Evolutionary conservation across 2,888 invertebrate genomes (phyloP).

Genomic region (Coelogynopora nodosa): DNA sequence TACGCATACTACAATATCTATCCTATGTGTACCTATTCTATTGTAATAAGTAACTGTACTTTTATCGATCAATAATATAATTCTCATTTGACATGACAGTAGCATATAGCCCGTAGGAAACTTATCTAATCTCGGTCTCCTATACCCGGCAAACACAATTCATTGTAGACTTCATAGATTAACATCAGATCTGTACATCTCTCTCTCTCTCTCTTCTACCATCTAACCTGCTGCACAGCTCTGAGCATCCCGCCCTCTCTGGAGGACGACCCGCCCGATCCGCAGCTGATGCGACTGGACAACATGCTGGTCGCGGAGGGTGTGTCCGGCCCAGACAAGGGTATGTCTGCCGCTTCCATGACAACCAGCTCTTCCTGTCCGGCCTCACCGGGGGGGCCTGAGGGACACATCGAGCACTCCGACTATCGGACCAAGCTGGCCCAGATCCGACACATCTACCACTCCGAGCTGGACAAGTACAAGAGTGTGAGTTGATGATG

Average conservation of each 20-base stretch:
- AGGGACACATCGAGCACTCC: constrained; percentile 79
- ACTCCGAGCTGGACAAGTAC: constrained; percentile 97
- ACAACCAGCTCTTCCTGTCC: not conserved
- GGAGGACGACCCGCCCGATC: constrained; percentile 81
- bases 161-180: too few species aligned
- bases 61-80: too few species aligned
- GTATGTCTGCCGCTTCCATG: not conserved
- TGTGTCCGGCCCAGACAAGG: constrained; percentile 60
- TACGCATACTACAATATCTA: too few species aligned
- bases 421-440: constrained; percentile 97
- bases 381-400: not conserved
- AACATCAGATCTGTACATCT: not conserved
- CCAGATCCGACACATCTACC: constrained; percentile 96
- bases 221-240: not conserved
- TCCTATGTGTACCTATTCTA: too few species aligned
- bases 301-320: constrained; percentile 97
- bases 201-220: not conserved
- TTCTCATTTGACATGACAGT: too few species aligned
- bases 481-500: constrained; percentile 81
- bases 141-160: too few species aligned
- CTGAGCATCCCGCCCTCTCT: not conserved
- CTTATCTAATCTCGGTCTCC: too few species aligned
- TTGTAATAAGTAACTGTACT: too few species aligned
- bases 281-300: constrained; percentile 93
- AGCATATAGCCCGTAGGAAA: too few species aligned